Conservation (phyloP, 1,140 invertebrate genomes). For the Rhizoglyphus robini region DNA sequence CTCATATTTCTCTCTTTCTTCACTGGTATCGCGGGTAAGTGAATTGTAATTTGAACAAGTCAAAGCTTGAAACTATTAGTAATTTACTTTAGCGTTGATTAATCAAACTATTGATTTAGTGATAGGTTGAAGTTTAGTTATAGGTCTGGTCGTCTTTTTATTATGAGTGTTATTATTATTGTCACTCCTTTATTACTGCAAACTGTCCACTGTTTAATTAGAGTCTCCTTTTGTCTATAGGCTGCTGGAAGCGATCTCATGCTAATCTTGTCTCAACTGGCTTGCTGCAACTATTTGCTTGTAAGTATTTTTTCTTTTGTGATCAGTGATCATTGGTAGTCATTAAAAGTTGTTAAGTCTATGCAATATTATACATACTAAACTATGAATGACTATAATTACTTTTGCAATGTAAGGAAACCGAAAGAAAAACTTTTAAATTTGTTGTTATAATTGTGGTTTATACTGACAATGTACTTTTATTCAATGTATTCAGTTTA, state of each 20-base stretch:
- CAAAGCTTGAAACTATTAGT: background rate
- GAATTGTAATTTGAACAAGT: too few species aligned
- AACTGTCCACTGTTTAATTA: background rate
- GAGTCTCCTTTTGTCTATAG: background rate
- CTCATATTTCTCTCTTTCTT: conserved; percentile 80
- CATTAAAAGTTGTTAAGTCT: too few species aligned
- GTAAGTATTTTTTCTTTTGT: conserved; percentile 40
- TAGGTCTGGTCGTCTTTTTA: background rate
- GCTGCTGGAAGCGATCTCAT: conserved; percentile 54
- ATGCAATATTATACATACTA: too few species aligned
- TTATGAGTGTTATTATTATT: background rate
- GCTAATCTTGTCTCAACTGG: conserved; percentile 84
- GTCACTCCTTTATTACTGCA: background rate
- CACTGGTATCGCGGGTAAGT: conserved; percentile 79
- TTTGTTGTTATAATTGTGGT: too few species aligned
- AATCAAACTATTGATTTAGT: too few species aligned
- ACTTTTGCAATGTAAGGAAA: too few species aligned
- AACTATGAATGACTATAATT: too few species aligned
- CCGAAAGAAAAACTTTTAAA: too few species aligned
- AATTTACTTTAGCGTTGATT: too few species aligned
- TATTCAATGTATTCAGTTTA: too few species aligned
- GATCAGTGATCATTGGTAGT: background rate
- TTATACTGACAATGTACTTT: too few species aligned
- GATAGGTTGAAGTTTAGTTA: too few species aligned
- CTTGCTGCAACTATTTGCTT: conserved; percentile 72